Evolutionary conservation across 2,113 vertebrate species (phyloP), one percentile per base, ranked within the genome.

Genomic region (Cryptotis parvus): DNA sequence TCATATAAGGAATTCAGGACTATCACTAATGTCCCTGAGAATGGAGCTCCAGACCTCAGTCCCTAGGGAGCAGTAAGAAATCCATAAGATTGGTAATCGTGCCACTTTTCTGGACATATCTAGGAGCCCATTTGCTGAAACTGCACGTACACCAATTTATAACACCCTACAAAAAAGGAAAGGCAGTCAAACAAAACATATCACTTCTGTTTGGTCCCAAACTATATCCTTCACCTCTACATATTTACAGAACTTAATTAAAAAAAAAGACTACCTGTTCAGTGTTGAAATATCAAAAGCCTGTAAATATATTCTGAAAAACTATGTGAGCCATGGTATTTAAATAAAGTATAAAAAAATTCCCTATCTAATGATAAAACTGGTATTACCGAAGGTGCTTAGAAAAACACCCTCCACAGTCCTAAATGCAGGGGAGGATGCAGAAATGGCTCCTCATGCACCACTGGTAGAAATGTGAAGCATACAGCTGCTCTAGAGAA

Each of bases 81-180:
- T 22, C 9, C 0, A 16, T 11, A 9, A 33, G 29, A 4, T 11
- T 0, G 29, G 73, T 18, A 31, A 1, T 2, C 1, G 1, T 2
- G 9, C 2, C 0, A 45, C 18, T 0, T 6, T 29, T 69, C 20
- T 0, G 4, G 31, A 22, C 0, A 0, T 31, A 0, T 7, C 29
- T 9, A 18, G 49, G 33, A 33, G 24, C 41, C 29, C 6, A 16
- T 26, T 33, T 70, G 9, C 22, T 6, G 7, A 37, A 10, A 11
- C 6, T 22, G 35, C 29, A 27, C 76, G 58, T 9, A 6, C 4
- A 4, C 1, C 31, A 10, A 27, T 0, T 16, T 14, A 20, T 24
- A 58, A 9, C 45, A 49, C 45, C 45, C 45, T 14, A 9, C 45
- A 49, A 41, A 20, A 22, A 72, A 27, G 14, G 31, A 39, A 68